Conservation (phyloP, 2,113 vertebrate genomes). For the Lanius collurio region DNA sequence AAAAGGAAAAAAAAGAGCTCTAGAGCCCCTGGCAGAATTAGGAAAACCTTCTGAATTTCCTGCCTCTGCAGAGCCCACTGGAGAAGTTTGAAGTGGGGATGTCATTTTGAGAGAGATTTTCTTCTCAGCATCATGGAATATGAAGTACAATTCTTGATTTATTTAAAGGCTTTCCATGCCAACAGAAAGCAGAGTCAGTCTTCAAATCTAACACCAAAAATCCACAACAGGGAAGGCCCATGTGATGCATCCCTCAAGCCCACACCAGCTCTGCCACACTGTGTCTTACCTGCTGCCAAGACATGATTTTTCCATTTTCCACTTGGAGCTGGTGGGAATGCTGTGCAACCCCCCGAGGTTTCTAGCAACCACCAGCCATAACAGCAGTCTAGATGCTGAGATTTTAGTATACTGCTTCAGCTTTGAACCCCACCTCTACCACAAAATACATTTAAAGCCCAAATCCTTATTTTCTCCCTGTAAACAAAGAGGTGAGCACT, state of each 20-base stretch:
- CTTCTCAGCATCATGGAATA: background rate
- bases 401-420: background rate
- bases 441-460: background rate
- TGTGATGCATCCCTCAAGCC: background rate
- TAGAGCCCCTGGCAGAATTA: background rate
- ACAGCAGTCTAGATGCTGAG: background rate
- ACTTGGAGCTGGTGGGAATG: background rate
- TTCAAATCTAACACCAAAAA: background rate
- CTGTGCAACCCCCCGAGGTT: accelerated
- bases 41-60: background rate
- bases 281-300: background rate
- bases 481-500: background rate
- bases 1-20: background rate
- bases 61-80: background rate
- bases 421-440: background rate
- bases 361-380: background rate
- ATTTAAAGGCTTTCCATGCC: background rate
- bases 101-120: background rate
- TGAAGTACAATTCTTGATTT: background rate
- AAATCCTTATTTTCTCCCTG: background rate
- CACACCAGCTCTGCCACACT: background rate
- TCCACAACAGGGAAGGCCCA: background rate
- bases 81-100: background rate
- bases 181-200: background rate
- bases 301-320: background rate